Conservation (phyloP, 2,888 invertebrate genomes). For the Idaea dimidiata region DNA sequence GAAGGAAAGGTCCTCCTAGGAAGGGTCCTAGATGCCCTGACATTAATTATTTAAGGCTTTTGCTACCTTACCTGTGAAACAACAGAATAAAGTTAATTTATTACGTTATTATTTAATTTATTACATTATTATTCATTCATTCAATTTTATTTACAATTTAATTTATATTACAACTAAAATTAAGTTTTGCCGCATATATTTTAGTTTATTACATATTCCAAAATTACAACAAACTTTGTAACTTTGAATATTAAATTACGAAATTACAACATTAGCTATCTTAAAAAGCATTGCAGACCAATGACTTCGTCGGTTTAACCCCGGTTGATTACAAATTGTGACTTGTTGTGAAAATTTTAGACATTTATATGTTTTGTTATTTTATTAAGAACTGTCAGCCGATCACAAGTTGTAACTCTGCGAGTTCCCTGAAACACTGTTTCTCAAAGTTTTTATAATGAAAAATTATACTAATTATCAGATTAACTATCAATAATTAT, state of each 20-base stretch:
- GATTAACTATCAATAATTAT: constrained; percentile 45
- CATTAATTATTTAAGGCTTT: constrained; percentile 48
- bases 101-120: not conserved
- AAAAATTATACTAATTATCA: constrained; percentile 59
- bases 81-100: too few relatives aligned
- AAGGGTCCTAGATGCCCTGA: constrained; percentile 40
- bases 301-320: not conserved
- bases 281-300: not conserved
- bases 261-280: not conserved
- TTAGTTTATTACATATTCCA: not conserved
- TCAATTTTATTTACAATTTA: not conserved
- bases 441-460: constrained; percentile 34
- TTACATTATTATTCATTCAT: too few relatives aligned
- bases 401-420: constrained; percentile 17
- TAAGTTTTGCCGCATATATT: not conserved
- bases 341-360: too few relatives aligned
- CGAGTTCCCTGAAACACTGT: constrained; percentile 18
- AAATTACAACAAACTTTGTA: not conserved
- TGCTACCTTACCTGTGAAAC: not conserved
- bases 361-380: too few relatives aligned
- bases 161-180: not conserved
- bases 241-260: not conserved
- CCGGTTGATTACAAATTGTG: too few relatives aligned
- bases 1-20: constrained; percentile 16
- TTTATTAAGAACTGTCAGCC: not conserved